Base-by-base conservation (phyloP, 2,113 vertebrate species). In the Falcunculus frontatus region DNA sequence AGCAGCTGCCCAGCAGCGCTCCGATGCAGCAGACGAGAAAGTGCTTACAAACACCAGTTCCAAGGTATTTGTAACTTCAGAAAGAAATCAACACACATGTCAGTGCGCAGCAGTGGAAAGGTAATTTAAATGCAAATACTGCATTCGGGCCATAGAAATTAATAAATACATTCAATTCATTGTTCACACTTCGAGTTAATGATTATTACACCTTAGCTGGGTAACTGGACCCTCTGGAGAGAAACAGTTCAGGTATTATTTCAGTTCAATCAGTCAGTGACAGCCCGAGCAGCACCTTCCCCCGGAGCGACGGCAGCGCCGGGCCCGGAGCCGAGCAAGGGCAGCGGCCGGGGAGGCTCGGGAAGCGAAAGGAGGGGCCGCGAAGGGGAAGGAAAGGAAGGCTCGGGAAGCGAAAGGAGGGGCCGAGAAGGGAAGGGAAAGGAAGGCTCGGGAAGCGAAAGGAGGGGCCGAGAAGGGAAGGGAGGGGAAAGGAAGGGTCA, bases 1-100 rank as follows among this genome's bases (percentile, higher is more conserved):
- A 30, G 52, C 46, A 11, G 65, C 23, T 10, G 13, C 13, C 16
- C 72, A 3, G 27, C 1, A 44, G 8, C 4, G 0, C 59, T 35
- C 33, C 0, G 2, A 16, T 8, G 53, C 6, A 3, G 62, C 33
- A 1, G 20, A 0, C 10, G 7, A 7, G 60, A 32, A 11, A 5
- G 16, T 1, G 21, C 26, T 37, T 1, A 10, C 33, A 14, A 13
- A 4, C 12, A 4, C 10, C 70, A 2, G 7, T 5, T 4, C 4
- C 16, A 20, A 27, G 16, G 37, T 3, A 2, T 9, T 70, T 65
- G 17, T 35, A 15, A 16, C 42, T 46, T 33, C 0, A 35, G 47
- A 33, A 14, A 32, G 37, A 80, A 89, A 56, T 7, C 52, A 13
- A 16, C n/a, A 4, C 27, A 0, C 5, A 6, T 6, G 27, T 13